These are phyloP conservation scores for Pseudopleuronectes americanus DNA, from an alignment of 2,797 vertebrate species.

Conservation along the genomic window DNA sequence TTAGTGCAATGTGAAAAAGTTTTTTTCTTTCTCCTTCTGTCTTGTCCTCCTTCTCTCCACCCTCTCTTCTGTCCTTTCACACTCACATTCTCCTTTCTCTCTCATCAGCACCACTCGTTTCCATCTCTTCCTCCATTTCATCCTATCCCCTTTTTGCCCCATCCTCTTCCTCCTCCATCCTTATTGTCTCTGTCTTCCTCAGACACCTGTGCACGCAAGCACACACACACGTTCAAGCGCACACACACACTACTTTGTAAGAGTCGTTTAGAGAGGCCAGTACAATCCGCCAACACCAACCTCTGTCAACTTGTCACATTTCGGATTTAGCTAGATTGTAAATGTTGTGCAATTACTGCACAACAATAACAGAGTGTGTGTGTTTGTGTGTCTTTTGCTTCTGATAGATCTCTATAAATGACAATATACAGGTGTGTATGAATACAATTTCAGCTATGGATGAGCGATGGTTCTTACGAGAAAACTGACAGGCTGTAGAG, in stretches of 20 bases:
- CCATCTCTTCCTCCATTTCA: conserved; percentile 31
- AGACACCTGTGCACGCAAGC: too few relatives aligned
- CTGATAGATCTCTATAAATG: too few relatives aligned
- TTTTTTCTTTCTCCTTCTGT: conserved; percentile 26
- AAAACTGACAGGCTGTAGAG: neutral
- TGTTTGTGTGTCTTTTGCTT: neutral
- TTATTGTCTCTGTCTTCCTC: conserved; percentile 30
- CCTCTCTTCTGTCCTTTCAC: conserved; percentile 41
- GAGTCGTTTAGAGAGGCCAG: conserved; percentile 65
- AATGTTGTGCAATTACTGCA: conserved; percentile 66
- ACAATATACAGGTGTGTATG: too few relatives aligned
- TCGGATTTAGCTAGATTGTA: conserved; percentile 65
- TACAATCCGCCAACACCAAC: conserved; percentile 54
- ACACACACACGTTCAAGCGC: conserved; percentile 1
- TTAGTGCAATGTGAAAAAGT: conserved; percentile 68
- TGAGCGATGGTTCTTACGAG: neutral
- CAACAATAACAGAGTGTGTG: conserved; percentile 49
- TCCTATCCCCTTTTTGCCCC: conserved; percentile 59
- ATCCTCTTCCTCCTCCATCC: conserved; percentile 47
- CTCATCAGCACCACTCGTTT: conserved; percentile 16
- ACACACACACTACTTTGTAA: conserved; percentile 40
- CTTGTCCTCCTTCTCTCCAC: conserved; percentile 23
- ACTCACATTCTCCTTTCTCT: conserved; percentile 21
- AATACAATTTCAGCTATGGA: neutral
- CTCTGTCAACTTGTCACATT: conserved; percentile 73